phyloP scores from a whole-genome alignment of 2,113 vertebrate genomes.

The Passerina amoena region DNA sequence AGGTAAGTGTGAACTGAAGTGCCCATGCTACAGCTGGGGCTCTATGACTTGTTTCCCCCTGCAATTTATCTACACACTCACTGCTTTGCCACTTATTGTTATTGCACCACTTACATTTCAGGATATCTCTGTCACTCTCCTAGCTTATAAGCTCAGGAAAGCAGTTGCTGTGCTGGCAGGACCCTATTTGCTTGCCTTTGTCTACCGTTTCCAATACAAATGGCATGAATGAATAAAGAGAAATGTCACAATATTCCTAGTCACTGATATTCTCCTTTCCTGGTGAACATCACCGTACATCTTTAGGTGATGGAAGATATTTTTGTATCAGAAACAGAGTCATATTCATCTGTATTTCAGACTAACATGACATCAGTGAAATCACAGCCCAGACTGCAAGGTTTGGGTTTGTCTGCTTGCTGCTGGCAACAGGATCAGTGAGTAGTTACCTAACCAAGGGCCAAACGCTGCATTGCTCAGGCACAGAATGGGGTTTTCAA shows the following conservation, averaged over 20 bases:
- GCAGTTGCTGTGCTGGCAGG: background rate
- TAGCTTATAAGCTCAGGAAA: background rate
- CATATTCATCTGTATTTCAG: background rate
- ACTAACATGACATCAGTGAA: conserved; percentile 20
- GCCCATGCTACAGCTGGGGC: background rate
- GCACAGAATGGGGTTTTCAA: background rate
- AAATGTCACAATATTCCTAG: background rate
- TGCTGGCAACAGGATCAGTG: background rate
- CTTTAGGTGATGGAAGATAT: background rate
- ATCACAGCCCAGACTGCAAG: background rate
- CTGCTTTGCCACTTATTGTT: background rate
- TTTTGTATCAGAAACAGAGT: background rate
- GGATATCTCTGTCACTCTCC: background rate
- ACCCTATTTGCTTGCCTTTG: background rate
- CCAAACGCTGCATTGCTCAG: background rate
- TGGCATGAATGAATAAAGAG: background rate
- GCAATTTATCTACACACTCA: background rate
- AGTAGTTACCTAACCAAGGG: background rate
- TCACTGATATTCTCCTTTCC: background rate
- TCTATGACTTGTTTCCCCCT: background rate
- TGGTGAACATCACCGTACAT: background rate
- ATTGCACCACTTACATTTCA: background rate
- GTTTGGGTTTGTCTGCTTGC: background rate
- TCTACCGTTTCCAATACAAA: background rate
- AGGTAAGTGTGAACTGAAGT: background rate